Base-by-base conservation (phyloP, 1,140 invertebrate species). In the Drosophila fuyamai region DNA sequence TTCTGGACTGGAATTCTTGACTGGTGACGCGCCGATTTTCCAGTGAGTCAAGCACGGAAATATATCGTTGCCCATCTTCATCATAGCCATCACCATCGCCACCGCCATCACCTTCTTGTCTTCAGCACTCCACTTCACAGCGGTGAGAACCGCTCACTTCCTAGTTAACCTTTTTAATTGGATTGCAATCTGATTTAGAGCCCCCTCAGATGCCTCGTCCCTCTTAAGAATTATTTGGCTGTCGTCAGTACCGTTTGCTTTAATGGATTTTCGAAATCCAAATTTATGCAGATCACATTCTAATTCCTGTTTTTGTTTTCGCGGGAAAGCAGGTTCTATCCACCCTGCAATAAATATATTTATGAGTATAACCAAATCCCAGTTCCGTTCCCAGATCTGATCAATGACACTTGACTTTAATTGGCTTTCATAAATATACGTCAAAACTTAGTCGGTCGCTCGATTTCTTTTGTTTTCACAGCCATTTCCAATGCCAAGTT, bases 401-500 rank as follows among this genome's bases (percentile, higher is more conserved):
- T 67, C 61, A 57, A 76, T 76, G 40, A 35, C 59, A 63, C 41
- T 74, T 73, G 71, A 29, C 43, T 54, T 73, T 54, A 54, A 74
- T 74, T 71, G 67, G 36, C 65, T 70, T 41, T 50, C 44, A 71
- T 71, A 71, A 71, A 71, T 71, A 71, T 27, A 38, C 41, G 43
- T 41, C 67, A 27, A 29, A 38, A 23, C 9, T 23, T 66, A 12
- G 48, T 8, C 27, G 10, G 32, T n/a, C 32, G n/a, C 16, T 50
- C 5, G 29, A 4, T 40, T 35, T 62, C 5, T 54, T 35, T 32
- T 14, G 23, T 70, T 40, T 56, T 23, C 23, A 27, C 44, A 67
- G 10, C 44, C 27, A 46, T n/a, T 46, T 41, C 79, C 81, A 84
- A 84, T 84, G 81, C 77, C 81, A 84, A 84, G 81, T 77, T 85